Evolutionary conservation across 2,797 vertebrate genomes (phyloP).

Genomic region (Graptemys geographica): DNA sequence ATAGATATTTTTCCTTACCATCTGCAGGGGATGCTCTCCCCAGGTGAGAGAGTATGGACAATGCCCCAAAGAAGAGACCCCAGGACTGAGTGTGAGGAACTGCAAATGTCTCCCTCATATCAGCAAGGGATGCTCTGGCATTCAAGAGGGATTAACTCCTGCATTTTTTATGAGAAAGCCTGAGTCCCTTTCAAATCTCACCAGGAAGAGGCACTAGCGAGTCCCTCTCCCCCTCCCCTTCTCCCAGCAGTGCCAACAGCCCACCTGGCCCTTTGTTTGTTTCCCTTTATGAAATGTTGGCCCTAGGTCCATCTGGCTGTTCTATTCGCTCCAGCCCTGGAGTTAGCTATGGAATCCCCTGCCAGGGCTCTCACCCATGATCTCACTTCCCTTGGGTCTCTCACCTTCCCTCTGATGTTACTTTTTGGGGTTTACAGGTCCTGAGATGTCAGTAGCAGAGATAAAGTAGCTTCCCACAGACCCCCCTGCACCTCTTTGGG

Average conservation of each 20-base stretch:
- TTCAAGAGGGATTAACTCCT: background rate
- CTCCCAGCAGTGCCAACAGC: background rate
- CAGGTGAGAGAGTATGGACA: background rate
- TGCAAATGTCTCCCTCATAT: background rate
- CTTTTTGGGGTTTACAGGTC: constrained; percentile 19
- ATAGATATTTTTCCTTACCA: background rate
- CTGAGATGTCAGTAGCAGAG: constrained; percentile 1
- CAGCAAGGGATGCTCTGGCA: background rate
- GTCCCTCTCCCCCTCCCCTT: background rate
- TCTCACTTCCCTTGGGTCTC: constrained; percentile 9
- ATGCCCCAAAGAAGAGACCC: background rate
- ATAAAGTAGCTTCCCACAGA: background rate
- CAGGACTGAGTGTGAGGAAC: background rate
- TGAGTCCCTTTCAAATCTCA: background rate
- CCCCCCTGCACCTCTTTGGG: constrained; percentile 26
- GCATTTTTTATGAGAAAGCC: background rate
- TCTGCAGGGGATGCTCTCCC: background rate
- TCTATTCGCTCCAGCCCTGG: constrained; percentile 21
- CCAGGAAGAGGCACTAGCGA: background rate
- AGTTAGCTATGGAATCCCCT: constrained; percentile 29
- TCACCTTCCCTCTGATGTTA: constrained; percentile 25
- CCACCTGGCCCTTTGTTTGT: background rate
- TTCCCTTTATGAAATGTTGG: background rate
- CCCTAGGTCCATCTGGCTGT: background rate
- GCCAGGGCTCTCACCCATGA: constrained; percentile 2